Conservation (phyloP, 1,140 invertebrate species). For the Octopus sinensis region DNA sequence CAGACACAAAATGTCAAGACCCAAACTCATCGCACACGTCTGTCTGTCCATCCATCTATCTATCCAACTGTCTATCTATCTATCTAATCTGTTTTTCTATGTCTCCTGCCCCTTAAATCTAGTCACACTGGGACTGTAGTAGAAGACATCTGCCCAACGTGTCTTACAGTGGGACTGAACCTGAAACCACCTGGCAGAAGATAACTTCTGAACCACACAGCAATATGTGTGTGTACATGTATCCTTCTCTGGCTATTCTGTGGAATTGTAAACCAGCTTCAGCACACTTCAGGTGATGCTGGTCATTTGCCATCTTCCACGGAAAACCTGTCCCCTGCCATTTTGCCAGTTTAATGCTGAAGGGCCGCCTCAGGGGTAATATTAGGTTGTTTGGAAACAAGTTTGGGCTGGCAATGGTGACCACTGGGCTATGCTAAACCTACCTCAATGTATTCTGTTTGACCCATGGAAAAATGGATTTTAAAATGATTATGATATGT, state of each 20-base stretch:
- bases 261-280: background rate
- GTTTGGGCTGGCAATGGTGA: no score
- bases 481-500: no score
- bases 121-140: background rate
- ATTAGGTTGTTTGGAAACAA: no score
- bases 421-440: no score
- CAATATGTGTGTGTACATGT: background rate
- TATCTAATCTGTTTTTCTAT: background rate
- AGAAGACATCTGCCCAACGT: background rate
- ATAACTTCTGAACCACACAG: background rate
- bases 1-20: no score
- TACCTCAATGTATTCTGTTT: no score
- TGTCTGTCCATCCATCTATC: background rate
- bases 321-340: no score
- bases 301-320: no score
- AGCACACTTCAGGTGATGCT: background rate
- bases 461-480: no score
- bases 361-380: no score
- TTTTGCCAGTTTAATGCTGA: no score
- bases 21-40: background rate
- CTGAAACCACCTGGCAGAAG: no score
- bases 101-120: background rate
- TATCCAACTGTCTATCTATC: background rate
- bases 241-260: background rate
- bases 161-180: background rate